Evolutionary conservation across 2,797 vertebrate genomes (phyloP).

Genomic region (Odontamblyopus rebecca): DNA sequence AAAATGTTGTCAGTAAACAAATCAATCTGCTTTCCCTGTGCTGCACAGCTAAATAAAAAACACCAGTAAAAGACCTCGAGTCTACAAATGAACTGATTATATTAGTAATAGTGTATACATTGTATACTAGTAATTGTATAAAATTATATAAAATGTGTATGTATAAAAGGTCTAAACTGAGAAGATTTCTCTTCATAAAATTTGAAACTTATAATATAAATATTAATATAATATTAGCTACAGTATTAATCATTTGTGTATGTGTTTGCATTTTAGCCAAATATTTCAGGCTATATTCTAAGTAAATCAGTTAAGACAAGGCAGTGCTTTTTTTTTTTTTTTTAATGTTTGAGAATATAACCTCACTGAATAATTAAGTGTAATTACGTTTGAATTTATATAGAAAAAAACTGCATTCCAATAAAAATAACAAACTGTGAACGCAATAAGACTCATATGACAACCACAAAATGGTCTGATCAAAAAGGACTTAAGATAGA

Average conservation of each 20-base stretch:
- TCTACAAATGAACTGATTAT: background rate
- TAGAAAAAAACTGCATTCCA: background rate
- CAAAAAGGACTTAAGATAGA: background rate
- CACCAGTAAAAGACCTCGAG: too few relatives aligned
- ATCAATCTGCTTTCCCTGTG: background rate
- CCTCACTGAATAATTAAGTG: background rate
- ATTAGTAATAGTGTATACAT: too few relatives aligned
- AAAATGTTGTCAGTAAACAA: background rate
- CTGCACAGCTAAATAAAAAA: background rate
- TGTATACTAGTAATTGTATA: too few relatives aligned
- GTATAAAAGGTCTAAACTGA: background rate
- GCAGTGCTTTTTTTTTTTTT: background rate
- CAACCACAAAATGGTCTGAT: background rate
- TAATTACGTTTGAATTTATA: background rate
- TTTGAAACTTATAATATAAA: background rate
- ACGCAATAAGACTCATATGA: background rate
- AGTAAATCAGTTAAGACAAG: background rate
- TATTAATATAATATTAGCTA: background rate
- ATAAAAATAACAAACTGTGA: background rate
- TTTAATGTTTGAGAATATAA: constrained; percentile 1
- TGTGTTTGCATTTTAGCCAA: background rate
- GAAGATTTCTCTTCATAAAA: too few relatives aligned
- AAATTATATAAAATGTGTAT: too few relatives aligned
- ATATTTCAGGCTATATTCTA: background rate
- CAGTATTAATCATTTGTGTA: background rate